These are phyloP conservation scores for Acanthoscelides obtectus DNA, from an alignment of 2,888 invertebrate species.

Conservation along the genomic window DNA sequence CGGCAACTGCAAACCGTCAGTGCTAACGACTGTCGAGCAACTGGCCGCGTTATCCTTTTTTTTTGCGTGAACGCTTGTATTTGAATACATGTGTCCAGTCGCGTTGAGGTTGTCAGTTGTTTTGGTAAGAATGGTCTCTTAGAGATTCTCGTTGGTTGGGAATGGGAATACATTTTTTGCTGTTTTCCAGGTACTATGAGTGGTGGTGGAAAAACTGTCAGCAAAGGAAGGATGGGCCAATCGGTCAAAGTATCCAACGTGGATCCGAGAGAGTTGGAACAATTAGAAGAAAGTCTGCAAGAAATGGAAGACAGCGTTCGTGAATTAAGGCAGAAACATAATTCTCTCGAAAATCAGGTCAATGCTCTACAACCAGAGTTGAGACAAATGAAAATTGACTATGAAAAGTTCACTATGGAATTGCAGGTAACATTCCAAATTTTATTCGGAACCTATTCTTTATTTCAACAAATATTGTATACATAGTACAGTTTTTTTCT, in stretches of 20 bases:
- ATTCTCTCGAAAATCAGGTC: slow-evolving; percentile 54
- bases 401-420: slow-evolving; percentile 48
- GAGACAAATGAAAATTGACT: slow-evolving; percentile 48
- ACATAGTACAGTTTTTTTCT: neutral
- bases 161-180: too few species aligned
- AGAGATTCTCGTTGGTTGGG: too few species aligned
- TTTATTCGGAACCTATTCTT: too few species aligned
- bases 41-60: too few species aligned
- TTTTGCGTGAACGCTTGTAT: too few species aligned
- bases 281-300: slow-evolving; percentile 50
- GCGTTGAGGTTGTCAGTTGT: too few species aligned
- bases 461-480: too few species aligned
- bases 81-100: too few species aligned
- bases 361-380: slow-evolving; percentile 48
- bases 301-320: slow-evolving; percentile 42
- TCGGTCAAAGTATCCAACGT: slow-evolving; percentile 48
- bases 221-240: slow-evolving; percentile 80
- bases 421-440: too few species aligned
- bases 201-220: slow-evolving; percentile 78
- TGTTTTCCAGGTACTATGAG: slow-evolving; percentile 96
- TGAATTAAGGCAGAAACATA: slow-evolving; percentile 53
- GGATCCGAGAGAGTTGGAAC: slow-evolving; percentile 54
- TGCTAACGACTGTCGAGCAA: too few species aligned
- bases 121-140: too few species aligned
- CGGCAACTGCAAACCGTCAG: too few species aligned